Evolutionary conservation across 2,797 vertebrate genomes (phyloP), one percentile per base, ranked within the genome.

Genomic region (Leontocebus nigricollis): DNA sequence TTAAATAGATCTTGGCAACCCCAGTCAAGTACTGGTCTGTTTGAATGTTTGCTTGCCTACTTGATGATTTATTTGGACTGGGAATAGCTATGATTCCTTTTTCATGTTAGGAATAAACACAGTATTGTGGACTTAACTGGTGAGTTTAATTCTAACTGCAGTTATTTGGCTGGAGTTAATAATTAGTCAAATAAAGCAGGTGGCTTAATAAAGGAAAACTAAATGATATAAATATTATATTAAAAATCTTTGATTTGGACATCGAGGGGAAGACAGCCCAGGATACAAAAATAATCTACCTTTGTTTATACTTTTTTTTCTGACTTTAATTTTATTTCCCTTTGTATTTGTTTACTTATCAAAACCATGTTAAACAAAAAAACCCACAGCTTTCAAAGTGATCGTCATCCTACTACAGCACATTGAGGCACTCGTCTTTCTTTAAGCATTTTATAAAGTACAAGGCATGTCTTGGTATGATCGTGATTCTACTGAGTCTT

Each of bases 311-410:
- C 36, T 46, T 81, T 87, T 22, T 86, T 20, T 87, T 80, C 80
- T 80, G 88, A 89, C 19, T 83, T 97, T 93, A 3, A 76, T 95
- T 98, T 96, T 5, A 22, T 96, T 98, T 98, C 73, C 50, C 17
- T 55, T 91, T 33, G 70, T 94, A 97, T 96, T 95, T 98, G 50
- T 80, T 98, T 95, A 97, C 72, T 86, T 96, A 97, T 93, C 67
- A 97, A 97, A 95, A 81, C 82, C 92, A 95, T 93, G 77, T 96
- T 98, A 92, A 85, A 96, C 96, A 73, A 96, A 97, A 96, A 96
- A 96, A 97, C 89, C 86, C 92, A 96, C 90, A 90, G 48, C 52
- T 91, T 85, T 80, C 72, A 94, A 95, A 94, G 46, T 97, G 97
- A 96, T 97, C 94, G 27, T 93, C 55, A 88, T 67, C 48, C 67